Evolutionary conservation across 2,888 invertebrate species (phyloP), one percentile per base, ranked within the genome.

Genomic region (Cyclophora punctaria): DNA sequence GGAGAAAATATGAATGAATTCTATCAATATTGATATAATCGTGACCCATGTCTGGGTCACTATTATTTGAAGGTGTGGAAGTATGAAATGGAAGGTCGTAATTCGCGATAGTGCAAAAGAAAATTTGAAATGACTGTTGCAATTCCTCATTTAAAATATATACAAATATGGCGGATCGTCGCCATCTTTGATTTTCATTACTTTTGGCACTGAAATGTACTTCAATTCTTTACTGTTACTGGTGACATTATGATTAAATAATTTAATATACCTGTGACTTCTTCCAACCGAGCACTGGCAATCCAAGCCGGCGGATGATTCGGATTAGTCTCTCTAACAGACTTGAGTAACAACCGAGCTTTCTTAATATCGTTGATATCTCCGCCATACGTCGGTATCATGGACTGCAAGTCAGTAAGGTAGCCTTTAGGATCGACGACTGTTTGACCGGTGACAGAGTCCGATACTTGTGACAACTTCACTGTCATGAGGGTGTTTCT

Each of bases 221-320:
- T 20, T 20, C 20, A 20, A 20, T 20, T 20, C 20, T 20, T 20
- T 20, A 20, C 20, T 20, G 20, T 20, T 2, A 20, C 20, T 20
- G 1, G 20, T 20, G 20, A 20, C 20, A 20, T 20, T 20, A 20
- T 20, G 20, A 20, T 20, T 20, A 20, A 20, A 20, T 20, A 20
- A 20, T 20, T 20, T 20, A 20, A 20, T 20, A 94, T 93, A 63
- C 98, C 98, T 34, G 98, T 98, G 4, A 98, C 98, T 90, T 99
- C 99, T 79, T 99, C 99, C 49, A 99, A 89, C 58, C 98, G 91
- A 0, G 99, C 99, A 58, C 98, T 98, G 6, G 99, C 99, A 64
- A 99, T 98, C 99, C 99, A 99, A 4, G 98, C 99, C 0, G 99
- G 99, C 0, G 99, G 98, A 90, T 99, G 99, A 77, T 98, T 98